Evolutionary conservation across 2,888 invertebrate genomes (phyloP).

Genomic region (Aproaerema taeniolella): DNA sequence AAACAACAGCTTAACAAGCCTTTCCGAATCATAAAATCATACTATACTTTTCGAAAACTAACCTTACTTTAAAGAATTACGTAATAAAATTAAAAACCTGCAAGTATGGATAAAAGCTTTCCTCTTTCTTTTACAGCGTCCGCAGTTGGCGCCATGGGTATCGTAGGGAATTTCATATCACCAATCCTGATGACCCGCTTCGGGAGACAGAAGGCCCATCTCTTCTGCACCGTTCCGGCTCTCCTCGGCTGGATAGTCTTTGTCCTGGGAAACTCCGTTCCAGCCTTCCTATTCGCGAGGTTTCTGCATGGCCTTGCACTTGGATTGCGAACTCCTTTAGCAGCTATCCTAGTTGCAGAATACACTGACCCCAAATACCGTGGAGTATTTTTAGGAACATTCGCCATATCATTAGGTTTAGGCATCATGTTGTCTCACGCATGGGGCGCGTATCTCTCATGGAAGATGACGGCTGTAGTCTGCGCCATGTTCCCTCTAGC

Average conservation of each 20-base stretch:
- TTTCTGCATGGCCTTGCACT: conserved; percentile 67
- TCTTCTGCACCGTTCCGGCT: conserved; percentile 67
- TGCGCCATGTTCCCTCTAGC: conserved; percentile 68
- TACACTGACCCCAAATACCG: conserved; percentile 79
- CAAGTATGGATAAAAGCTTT: too few relatives aligned
- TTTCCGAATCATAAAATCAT: too few relatives aligned
- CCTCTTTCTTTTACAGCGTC: conserved; percentile 48
- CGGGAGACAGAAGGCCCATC: conserved; percentile 77
- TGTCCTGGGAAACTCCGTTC: conserved; percentile 55
- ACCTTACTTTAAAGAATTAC: too few relatives aligned
- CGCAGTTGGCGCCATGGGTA: conserved; percentile 64
- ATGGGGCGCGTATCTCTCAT: conserved; percentile 79
- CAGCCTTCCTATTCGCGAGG: conserved; percentile 58
- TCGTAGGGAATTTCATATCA: conserved; percentile 67
- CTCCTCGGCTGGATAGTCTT: conserved; percentile 69
- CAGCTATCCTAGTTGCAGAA: conserved; percentile 77
- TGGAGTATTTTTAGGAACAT: conserved; percentile 79
- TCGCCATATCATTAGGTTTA: conserved; percentile 78
- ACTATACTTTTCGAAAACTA: too few relatives aligned
- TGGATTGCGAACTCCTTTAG: conserved; percentile 74
- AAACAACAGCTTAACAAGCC: too few relatives aligned
- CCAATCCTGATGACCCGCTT: conserved; percentile 74
- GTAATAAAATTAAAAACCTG: too few relatives aligned
- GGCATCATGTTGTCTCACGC: conserved; percentile 81
- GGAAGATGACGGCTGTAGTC: conserved; percentile 77